Base-by-base conservation (phyloP, 2,113 vertebrate genomes). In the Myanophis thanlyinensis region DNA sequence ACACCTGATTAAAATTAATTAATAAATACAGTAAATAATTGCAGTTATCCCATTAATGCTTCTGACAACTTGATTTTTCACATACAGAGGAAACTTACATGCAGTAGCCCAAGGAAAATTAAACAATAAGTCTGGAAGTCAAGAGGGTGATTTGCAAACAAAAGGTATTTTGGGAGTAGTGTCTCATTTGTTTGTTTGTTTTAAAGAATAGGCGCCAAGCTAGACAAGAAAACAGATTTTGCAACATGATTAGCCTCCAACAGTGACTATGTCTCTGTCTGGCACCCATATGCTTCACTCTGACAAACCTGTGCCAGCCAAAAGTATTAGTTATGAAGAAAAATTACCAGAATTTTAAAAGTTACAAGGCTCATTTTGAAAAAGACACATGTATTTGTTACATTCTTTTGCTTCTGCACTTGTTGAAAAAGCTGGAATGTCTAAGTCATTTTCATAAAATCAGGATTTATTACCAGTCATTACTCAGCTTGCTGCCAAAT, bases 211-310 rank as follows among this genome's bases (percentile, higher is more conserved):
- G 1, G 0, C 27, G 52, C 47, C 47, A 18, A 30, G 23, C 48
- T 88, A 3, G 7, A 35, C 87, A 94, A 87, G 89, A 95, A 93
- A 94, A 88, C 52, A 40, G 92, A 52, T 40, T 85, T 20, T 93
- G 30, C 48, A 94, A 92, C 27, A n/a, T 3, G 15, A 93, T 92
- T 94, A 93, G n/a, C 2, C 0, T 56, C 25, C 73, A 93, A 92
- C 0, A 93, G 90, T 25, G 80, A 91, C 15, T 12, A 0, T 25
- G n/a, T 3, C 2, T 89, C 0, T 40, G 56, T 88, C 40, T 91
- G 90, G 62, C 86, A 90, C 49, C 8, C 49, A 9, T 1, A 8
- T 54, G 67, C 35, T n/a, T 85, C 47, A 93, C 92, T 40, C 0
- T 67, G 48, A 90, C 0, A 88, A 88, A 87, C 3, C 1, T 80